These are phyloP conservation scores for Thamnophis elegans DNA, from an alignment of 2,797 vertebrate genomes.

Conservation along the genomic window DNA sequence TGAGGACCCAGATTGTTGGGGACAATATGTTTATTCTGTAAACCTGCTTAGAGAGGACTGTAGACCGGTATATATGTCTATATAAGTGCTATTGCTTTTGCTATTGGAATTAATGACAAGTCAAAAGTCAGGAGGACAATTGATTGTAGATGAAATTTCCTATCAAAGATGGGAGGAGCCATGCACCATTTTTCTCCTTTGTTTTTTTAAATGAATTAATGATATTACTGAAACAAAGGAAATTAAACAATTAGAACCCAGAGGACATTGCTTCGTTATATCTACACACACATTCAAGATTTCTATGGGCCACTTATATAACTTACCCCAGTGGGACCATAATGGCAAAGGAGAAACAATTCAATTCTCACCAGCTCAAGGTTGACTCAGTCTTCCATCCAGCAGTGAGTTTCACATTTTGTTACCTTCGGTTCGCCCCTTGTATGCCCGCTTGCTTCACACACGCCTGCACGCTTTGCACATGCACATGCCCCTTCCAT, in stretches of 20 bases:
- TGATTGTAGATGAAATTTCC: background rate
- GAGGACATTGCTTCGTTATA: background rate
- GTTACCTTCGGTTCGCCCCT: too few species aligned
- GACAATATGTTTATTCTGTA: too few species aligned
- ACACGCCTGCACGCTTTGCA: too few species aligned
- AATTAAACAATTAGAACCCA: constrained; percentile 44
- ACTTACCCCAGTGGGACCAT: constrained; percentile 44
- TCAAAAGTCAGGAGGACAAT: background rate
- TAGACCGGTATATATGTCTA: too few species aligned
- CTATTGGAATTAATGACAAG: background rate
- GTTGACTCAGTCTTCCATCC: too few species aligned
- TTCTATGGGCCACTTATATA: constrained; percentile 6
- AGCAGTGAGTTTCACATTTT: too few species aligned
- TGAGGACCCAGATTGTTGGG: too few species aligned
- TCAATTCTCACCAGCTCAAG: too few species aligned
- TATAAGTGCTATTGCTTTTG: too few species aligned
- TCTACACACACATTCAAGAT: constrained; percentile 27
- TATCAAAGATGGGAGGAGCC: constrained; percentile 12
- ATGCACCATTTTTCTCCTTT: background rate
- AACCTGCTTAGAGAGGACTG: too few species aligned
- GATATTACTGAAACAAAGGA: background rate
- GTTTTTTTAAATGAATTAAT: background rate
- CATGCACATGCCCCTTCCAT: too few species aligned
- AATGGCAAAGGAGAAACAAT: constrained; percentile 27
- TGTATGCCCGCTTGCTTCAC: too few species aligned